A percentile compares a stretch with the other conserved stretches of the same genome.
phyloP scores from a whole-genome alignment of 2,888 invertebrate species.

The Aphelenchoides bicaudatus region DNA sequence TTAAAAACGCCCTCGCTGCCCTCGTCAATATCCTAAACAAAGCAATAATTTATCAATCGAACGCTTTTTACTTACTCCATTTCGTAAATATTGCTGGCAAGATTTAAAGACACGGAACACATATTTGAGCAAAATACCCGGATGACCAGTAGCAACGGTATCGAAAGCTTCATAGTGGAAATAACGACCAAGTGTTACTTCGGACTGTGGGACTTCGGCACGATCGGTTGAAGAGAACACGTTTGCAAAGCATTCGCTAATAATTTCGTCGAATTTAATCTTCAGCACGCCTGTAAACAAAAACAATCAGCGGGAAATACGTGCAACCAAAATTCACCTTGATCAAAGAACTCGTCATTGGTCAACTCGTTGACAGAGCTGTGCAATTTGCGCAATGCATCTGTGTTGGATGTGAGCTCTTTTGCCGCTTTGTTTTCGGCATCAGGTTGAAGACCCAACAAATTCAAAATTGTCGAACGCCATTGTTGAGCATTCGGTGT shows the following conservation, averaged over 20 bases:
- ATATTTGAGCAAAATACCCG: constrained; percentile 19
- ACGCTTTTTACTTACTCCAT: neutral
- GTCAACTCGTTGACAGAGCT: neutral
- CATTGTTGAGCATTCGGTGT: neutral
- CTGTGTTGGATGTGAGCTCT: constrained; percentile 12
- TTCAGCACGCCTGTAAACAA: constrained; percentile 4
- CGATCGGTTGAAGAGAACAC: constrained; percentile 6
- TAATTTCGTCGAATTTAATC: constrained; percentile 7
- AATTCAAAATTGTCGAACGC: too few relatives aligned
- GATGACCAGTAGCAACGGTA: neutral
- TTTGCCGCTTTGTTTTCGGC: constrained; percentile 3
- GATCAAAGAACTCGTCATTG: constrained; percentile 8
- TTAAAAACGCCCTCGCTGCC: neutral
- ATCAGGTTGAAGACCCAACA: constrained; percentile 4
- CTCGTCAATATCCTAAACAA: constrained; percentile 17
- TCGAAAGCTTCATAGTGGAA: constrained; percentile 19
- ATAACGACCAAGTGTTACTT: constrained; percentile 12
- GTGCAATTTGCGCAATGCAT: constrained; percentile 4
- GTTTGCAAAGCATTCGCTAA: constrained; percentile 9
- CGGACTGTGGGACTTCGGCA: neutral
- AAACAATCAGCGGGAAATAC: neutral
- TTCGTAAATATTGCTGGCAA: too few relatives aligned
- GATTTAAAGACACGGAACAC: constrained; percentile 8
- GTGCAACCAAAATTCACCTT: neutral
- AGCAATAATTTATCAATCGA: neutral